Evolutionary conservation across 2,888 invertebrate genomes (phyloP), one percentile per base, ranked within the genome.

Genomic region (Leucophora obtusa): DNA sequence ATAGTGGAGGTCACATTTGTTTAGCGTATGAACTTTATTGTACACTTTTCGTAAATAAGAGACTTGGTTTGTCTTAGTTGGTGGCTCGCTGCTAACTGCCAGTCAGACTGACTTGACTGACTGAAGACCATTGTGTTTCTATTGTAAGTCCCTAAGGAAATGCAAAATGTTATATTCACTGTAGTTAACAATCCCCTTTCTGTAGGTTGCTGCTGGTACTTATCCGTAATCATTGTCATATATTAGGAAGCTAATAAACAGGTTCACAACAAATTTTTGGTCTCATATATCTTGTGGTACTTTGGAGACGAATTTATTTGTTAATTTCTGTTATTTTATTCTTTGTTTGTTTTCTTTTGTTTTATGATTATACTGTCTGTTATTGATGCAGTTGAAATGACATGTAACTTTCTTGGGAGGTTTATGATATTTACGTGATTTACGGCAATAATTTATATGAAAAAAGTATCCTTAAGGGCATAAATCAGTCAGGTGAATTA

Each of bases 231-330:
- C 84, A 88, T 89, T 88, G 86, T 86, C 87, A 86, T 87, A 86
- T 88, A 88, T 88, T 88, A 89, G 87, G 84, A 86, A 85, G 85
- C 88, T 87, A 88, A 88, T 88, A 88, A 88, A 88, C 88, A 89
- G 89, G 87, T 88, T 89, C 87, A 84, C 88, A 87, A 82, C 71
- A 54, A 76, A 82, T 79, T 82, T 58, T 60, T 21, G 17, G 53
- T 69, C 77, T 80, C 82, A 77, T 78, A 78, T 82, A 75, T 83
- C 73, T 75, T 82, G 69, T 62, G 70, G 69, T 76, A 70, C 79
- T 82, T 74, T 80, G 63, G 81, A 79, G 79, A 77, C 81, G 56
- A 73, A 73, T 77, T 77, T 73, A 77, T 77, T 81, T 62, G 47
- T 59, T 62, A 68, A 54, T 72, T 77, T 77, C 35, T 58, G 8